phyloP scores from a whole-genome alignment of 2,113 vertebrate species.

The Rynchops niger region DNA sequence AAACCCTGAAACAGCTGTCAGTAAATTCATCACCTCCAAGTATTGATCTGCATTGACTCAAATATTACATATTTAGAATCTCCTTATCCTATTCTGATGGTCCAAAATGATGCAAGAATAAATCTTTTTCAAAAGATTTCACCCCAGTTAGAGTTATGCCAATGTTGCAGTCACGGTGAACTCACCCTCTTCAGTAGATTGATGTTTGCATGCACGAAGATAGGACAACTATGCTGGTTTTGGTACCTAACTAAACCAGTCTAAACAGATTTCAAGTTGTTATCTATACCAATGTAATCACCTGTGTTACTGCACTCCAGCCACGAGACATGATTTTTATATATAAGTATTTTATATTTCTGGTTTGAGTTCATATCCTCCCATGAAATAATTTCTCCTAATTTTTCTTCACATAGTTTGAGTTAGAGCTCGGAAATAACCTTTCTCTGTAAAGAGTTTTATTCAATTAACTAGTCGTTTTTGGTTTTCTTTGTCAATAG shows the following conservation, averaged over 20 bases:
- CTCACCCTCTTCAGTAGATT: accelerated
- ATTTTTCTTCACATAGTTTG: neutral
- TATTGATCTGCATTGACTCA: neutral
- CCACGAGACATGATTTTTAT: neutral
- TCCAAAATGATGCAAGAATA: neutral
- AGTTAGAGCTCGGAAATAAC: neutral
- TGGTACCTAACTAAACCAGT: neutral
- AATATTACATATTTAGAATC: neutral
- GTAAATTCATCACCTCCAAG: neutral
- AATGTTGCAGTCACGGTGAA: neutral
- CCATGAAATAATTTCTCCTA: neutral
- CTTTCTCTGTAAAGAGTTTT: neutral
- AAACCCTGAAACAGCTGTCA: neutral
- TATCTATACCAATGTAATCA: neutral
- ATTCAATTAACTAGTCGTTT: neutral
- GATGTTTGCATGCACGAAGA: neutral
- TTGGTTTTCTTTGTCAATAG: neutral
- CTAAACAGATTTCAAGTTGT: neutral
- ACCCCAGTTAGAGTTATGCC: too few relatives aligned
- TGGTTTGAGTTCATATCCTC: neutral
- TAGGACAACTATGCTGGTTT: neutral
- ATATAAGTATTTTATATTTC: neutral
- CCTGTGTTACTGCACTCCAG: neutral
- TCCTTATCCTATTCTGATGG: neutral
- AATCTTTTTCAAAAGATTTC: neutral